Evolutionary conservation across 2,113 vertebrate genomes (phyloP), one percentile per base, ranked within the genome.

Genomic region (Bambusicola thoracicus): DNA sequence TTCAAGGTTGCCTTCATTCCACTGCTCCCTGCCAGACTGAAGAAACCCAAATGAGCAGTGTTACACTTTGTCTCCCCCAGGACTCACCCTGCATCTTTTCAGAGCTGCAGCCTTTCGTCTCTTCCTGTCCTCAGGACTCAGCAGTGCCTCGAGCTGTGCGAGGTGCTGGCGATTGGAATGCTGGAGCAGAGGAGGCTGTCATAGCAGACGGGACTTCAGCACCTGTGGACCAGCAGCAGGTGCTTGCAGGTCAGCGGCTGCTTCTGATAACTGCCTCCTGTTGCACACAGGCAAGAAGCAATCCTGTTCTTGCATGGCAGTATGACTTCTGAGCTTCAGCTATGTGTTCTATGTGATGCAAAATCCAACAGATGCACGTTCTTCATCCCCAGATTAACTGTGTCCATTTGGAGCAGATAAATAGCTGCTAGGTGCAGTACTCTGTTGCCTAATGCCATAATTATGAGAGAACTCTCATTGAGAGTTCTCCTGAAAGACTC

Each of bases 181-280:
- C 77, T 29, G 93, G 61, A 18, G 22, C 67, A 44, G 95, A 81
- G 4, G 67, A 55, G 66, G 73, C 83, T 0, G n/a, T 40, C 22
- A 6, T 69, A 44, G 59, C 65, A 0, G 90, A 95, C 8, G 82
- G 94, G 32, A 21, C 77, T 62, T 94, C 91, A 14, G 29, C 89
- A 13, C 25, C 88, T 29, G 82, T 98, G 87, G 98, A 98, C 88
- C 98, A 98, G 78, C 98, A 98, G 95, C 95, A 98, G 80, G 97
- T 98, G 58, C 97, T 99, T 4, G 97, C 98, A 99, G 99, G 99
- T 98, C 78, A 95, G 96, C 97, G 34, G 56, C 6, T 3, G 48
- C 44, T 55, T n/a, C 87, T 19, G 53, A 30, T 59, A 30, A 0
- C 51, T 34, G 38, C 46, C 8, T 55, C 41, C 29, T 43, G 32